Conservation (phyloP, 2,888 invertebrate species). For the Ophraella communa region DNA sequence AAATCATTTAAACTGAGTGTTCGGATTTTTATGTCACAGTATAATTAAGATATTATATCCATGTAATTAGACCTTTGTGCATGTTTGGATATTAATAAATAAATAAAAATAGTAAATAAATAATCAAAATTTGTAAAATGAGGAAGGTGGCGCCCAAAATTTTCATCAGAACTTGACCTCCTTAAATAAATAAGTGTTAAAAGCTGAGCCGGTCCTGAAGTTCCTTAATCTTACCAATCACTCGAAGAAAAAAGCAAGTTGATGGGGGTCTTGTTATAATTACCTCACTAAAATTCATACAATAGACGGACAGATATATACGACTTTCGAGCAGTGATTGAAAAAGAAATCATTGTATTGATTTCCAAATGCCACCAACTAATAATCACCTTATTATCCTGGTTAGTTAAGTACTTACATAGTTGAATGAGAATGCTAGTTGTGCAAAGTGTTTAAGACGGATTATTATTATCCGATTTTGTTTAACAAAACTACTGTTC, state of each 20-base stretch:
- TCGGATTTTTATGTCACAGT: no score
- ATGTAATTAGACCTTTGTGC: no score
- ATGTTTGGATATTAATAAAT: no score
- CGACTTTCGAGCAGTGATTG: conserved; percentile 4
- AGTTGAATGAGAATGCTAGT: conserved; percentile 13
- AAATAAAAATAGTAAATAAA: no score
- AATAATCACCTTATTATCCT: conserved; percentile 28
- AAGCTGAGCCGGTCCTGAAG: neutral
- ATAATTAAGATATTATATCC: no score
- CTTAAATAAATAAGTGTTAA: no score
- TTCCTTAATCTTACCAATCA: conserved; percentile 40
- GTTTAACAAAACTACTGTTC: neutral
- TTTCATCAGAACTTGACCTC: no score
- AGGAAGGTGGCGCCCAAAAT: no score
- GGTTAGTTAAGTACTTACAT: conserved; percentile 11
- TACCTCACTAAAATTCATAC: conserved; percentile 37
- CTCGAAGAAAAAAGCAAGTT: conserved; percentile 34
- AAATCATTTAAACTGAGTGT: no score
- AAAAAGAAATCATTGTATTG: conserved; percentile 23
- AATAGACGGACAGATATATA: conserved; percentile 28
- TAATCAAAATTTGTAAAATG: no score
- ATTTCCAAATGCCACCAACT: conserved; percentile 30
- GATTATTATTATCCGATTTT: conserved; percentile 30
- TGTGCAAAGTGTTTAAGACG: conserved; percentile 30
- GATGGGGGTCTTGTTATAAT: conserved; percentile 44